phyloP scores from a whole-genome alignment of 2,113 vertebrate genomes.

The Microcebus murinus region DNA sequence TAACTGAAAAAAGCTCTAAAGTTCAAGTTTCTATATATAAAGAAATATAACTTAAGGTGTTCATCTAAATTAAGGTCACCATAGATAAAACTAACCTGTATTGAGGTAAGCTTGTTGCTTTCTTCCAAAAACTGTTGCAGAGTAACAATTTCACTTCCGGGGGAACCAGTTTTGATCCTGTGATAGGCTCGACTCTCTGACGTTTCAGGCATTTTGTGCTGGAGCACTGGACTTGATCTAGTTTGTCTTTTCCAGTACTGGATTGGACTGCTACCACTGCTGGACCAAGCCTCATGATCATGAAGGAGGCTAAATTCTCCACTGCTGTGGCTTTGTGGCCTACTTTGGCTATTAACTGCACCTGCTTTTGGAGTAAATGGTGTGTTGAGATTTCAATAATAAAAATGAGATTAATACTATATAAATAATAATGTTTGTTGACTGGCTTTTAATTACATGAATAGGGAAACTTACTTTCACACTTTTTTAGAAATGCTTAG shows the following conservation, averaged over 20 bases:
- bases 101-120: constrained; percentile 90
- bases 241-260: constrained; percentile 91
- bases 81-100: constrained; percentile 80
- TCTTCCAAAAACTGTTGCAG: constrained; percentile 97
- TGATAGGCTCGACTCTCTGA: constrained; percentile 81
- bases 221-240: constrained; percentile 91
- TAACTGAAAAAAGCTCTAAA: background rate
- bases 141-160: constrained; percentile 92
- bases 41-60: constrained; percentile 21
- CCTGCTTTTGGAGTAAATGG: constrained; percentile 86
- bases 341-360: constrained; percentile 90
- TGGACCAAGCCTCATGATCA: constrained; percentile 95
- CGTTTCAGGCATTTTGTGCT: constrained; percentile 82
- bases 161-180: constrained; percentile 86
- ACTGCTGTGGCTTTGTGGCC: constrained; percentile 97
- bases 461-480: constrained; percentile 35
- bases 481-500: constrained; percentile 55
- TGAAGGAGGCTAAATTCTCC: constrained; percentile 94
- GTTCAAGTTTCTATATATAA: background rate
- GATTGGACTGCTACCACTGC: constrained; percentile 94
- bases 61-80: constrained; percentile 32
- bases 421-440: background rate
- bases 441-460: background rate
- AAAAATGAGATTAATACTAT: constrained; percentile 26
- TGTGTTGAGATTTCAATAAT: constrained; percentile 26